phyloP scores from a whole-genome alignment of 23 tunicate species.

The Ciona savignyi region DNA sequence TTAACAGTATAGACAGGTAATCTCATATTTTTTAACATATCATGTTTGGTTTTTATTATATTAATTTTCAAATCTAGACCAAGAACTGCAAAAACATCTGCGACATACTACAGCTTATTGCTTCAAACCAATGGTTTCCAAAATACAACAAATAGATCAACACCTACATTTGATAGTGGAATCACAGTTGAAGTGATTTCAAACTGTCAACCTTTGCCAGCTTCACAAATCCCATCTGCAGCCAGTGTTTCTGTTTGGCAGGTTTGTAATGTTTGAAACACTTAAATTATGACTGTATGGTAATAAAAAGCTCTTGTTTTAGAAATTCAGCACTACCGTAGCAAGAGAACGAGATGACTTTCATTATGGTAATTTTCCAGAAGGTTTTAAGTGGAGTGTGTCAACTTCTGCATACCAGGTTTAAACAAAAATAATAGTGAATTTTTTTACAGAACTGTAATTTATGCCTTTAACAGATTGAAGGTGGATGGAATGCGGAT shows the following conservation, averaged over 20 bases:
- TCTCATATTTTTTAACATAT: too few species aligned
- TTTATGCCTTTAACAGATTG: conserved; percentile 43
- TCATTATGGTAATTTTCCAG: conserved; percentile 75
- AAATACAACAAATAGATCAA: conserved; percentile 19
- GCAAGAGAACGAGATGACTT: conserved; percentile 61
- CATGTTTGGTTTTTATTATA: not conserved
- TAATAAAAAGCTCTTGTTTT: not conserved
- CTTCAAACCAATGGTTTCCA: conserved; percentile 37
- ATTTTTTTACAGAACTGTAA: not conserved
- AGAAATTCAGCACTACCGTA: conserved; percentile 65
- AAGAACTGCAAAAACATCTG: conserved; percentile 64
- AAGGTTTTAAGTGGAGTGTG: conserved; percentile 87
- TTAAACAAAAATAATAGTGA: not conserved
- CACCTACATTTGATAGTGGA: conserved; percentile 36
- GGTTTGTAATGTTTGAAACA: too few species aligned
- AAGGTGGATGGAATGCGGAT: conserved; percentile 98
- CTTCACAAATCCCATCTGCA: conserved; percentile 62
- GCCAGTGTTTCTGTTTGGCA: conserved; percentile 75
- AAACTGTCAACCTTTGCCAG: conserved; percentile 21
- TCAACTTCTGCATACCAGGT: conserved; percentile 99
- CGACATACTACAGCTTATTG: conserved; percentile 29
- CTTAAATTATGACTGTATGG: too few species aligned
- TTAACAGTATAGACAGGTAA: conserved; percentile 56
- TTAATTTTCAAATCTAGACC: too few species aligned
- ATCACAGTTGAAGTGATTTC: conserved; percentile 24